These are phyloP conservation scores for Diploptera punctata DNA, from an alignment of 2,888 invertebrate genomes.

Conservation along the genomic window DNA sequence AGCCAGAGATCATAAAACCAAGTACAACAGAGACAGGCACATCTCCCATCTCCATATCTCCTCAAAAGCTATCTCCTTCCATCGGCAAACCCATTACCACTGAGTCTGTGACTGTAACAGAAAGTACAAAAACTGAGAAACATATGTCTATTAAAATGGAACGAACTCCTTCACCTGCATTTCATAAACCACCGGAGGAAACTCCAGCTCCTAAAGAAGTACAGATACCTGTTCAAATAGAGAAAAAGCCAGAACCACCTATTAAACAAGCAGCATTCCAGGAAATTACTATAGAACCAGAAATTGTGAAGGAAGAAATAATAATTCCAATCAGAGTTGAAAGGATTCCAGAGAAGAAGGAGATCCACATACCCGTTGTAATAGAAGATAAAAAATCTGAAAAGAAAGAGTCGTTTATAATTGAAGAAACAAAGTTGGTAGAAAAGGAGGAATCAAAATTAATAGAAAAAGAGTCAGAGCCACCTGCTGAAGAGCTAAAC, in stretches of 20 bases:
- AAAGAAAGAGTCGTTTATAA: slow-evolving; percentile 43
- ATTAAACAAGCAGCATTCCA: slow-evolving; percentile 16
- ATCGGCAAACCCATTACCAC: slow-evolving; percentile 22
- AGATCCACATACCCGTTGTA: not conserved
- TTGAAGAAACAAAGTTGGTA: slow-evolving; percentile 53
- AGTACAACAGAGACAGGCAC: slow-evolving; percentile 20
- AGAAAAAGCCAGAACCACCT: slow-evolving; percentile 20
- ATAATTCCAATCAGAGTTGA: slow-evolving; percentile 44
- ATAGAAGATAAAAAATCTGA: slow-evolving; percentile 9
- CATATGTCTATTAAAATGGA: slow-evolving; percentile 47
- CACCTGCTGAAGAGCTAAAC: not conserved
- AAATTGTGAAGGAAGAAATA: slow-evolving; percentile 45
- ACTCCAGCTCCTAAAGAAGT: slow-evolving; percentile 18
- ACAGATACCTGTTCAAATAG: slow-evolving; percentile 37
- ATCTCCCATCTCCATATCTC: slow-evolving; percentile 12
- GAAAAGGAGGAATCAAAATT: slow-evolving; percentile 50
- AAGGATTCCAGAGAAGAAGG: slow-evolving; percentile 9
- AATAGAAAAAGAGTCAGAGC: slow-evolving; percentile 22
- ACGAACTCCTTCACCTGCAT: slow-evolving; percentile 37
- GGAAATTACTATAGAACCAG: slow-evolving; percentile 18
- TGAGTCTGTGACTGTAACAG: slow-evolving; percentile 45
- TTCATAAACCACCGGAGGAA: slow-evolving; percentile 25
- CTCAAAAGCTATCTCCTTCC: slow-evolving; percentile 20
- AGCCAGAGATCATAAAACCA: slow-evolving; percentile 1
- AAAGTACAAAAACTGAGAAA: slow-evolving; percentile 48